Conservation (phyloP, 2,797 vertebrate species). For the Menidia menidia region DNA sequence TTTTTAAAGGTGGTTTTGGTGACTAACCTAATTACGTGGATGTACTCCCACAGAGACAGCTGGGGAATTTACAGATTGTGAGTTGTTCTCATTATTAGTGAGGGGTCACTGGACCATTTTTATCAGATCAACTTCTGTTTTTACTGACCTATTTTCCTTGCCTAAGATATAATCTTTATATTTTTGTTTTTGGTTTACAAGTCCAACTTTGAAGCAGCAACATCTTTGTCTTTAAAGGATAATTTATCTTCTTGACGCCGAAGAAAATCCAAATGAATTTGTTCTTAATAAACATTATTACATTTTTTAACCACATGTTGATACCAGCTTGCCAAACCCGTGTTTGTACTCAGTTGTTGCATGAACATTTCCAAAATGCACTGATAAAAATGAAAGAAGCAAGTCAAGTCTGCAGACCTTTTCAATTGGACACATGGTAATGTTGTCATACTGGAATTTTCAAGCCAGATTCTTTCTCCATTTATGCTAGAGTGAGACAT, state of each 20-base stretch:
- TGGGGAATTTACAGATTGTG: constrained; percentile 7
- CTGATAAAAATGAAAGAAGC: constrained; percentile 12
- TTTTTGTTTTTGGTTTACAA: background rate
- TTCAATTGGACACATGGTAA: constrained; percentile 9
- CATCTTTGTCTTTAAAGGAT: constrained; percentile 7
- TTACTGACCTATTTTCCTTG: background rate
- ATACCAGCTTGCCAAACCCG: constrained; percentile 55
- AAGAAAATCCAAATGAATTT: background rate
- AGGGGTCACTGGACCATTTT: constrained; percentile 8
- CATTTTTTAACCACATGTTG: constrained; percentile 13
- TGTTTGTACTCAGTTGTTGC: constrained; percentile 41
- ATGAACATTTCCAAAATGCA: constrained; percentile 31
- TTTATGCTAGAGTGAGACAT: background rate
- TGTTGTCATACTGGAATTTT: constrained; percentile 19
- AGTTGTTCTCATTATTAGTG: background rate
- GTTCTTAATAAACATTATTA: constrained; percentile 4
- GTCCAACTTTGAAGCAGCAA: background rate
- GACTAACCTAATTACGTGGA: too few relatives aligned
- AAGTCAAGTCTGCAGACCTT: constrained; percentile 12
- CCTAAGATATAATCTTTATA: background rate
- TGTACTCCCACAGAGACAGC: too few relatives aligned
- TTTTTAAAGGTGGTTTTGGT: too few relatives aligned
- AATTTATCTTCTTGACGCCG: background rate
- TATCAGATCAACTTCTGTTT: constrained; percentile 7
- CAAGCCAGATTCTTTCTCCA: background rate